Conservation (phyloP, 2,113 vertebrate genomes). For the Cyprinodon tularosa region DNA sequence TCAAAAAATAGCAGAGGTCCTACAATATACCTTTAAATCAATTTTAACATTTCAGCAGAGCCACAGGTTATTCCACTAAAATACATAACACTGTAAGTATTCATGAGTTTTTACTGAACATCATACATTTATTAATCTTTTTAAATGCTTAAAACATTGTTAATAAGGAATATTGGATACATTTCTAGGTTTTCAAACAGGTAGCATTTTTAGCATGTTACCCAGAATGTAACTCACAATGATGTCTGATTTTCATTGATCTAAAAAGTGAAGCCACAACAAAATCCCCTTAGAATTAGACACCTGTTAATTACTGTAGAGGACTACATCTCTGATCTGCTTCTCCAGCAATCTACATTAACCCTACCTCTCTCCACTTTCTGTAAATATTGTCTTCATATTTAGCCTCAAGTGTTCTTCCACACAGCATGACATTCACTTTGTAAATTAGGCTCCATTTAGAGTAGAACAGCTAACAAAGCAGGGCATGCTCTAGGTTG, state of each 20-base stretch:
- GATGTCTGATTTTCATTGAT: not conserved
- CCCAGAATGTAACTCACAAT: not conserved
- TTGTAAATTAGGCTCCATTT: not conserved
- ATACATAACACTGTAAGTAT: too few species aligned
- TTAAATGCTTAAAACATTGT: too few species aligned
- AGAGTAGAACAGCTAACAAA: not conserved
- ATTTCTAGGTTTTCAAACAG: too few species aligned
- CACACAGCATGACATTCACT: constrained; percentile 1
- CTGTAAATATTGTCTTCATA: not conserved
- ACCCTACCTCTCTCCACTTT: not conserved
- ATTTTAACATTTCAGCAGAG: too few species aligned
- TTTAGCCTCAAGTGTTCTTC: constrained; percentile 1
- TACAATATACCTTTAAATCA: too few species aligned
- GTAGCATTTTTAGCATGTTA: too few species aligned
- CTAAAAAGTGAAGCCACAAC: not conserved
- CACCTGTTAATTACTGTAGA: not conserved
- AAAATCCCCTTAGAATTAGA: not conserved
- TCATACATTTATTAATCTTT: too few species aligned
- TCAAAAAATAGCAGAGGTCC: too few species aligned
- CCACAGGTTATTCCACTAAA: too few species aligned
- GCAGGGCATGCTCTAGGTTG: not conserved
- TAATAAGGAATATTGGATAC: too few species aligned
- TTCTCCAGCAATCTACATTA: not conserved
- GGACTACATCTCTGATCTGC: not conserved
- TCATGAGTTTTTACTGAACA: too few species aligned